Conservation (phyloP, 2,888 invertebrate species). For the Mimachlamys varia region DNA sequence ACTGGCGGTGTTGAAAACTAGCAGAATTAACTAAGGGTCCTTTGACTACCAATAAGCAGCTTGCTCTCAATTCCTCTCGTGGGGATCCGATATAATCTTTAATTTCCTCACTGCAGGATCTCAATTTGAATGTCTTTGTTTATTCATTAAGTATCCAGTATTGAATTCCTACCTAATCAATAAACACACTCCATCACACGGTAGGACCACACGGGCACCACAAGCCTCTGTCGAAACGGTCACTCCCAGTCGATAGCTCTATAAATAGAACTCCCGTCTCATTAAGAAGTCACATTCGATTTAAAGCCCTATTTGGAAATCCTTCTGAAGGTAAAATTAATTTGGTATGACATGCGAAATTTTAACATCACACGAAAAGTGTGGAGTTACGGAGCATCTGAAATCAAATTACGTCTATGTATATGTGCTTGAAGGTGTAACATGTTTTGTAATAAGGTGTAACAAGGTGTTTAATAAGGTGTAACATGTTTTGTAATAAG, state of each 20-base stretch:
- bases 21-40: slow-evolving; percentile 11
- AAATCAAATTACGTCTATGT: not conserved
- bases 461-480: too few relatives aligned
- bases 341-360: not conserved
- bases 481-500: too few relatives aligned
- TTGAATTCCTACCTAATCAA: slow-evolving; percentile 1
- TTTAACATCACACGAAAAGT: not conserved
- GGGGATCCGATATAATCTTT: slow-evolving; percentile 34
- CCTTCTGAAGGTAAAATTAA: not conserved
- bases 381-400: not conserved
- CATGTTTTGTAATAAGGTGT: too few relatives aligned
- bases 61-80: slow-evolving; percentile 3
- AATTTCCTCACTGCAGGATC: slow-evolving; percentile 31
- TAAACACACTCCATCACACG: not conserved
- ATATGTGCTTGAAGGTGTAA: not conserved
- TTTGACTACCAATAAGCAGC: not conserved
- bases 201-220: not conserved
- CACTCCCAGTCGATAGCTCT: not conserved
- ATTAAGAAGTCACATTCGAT: not conserved
- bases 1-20: slow-evolving; percentile 26
- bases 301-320: not conserved
- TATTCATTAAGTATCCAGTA: slow-evolving; percentile 21
- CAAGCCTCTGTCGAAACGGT: not conserved
- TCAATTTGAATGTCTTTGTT: slow-evolving; percentile 27
- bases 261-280: not conserved